phyloP scores from a whole-genome alignment of 2,113 vertebrate species.

The Hymenochirus boettgeri region DNA sequence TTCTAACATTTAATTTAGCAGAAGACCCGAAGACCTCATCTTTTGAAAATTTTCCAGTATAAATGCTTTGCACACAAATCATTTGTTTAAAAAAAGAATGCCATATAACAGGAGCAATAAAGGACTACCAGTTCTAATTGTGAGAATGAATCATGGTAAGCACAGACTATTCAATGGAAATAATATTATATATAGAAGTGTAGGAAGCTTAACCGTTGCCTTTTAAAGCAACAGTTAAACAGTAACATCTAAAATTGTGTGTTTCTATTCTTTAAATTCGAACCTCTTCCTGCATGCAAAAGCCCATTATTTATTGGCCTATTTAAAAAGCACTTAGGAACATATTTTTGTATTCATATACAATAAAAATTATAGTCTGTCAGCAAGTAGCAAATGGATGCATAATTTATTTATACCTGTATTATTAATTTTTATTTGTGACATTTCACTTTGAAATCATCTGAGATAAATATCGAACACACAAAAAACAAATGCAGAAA shows the following conservation, averaged over 20 bases:
- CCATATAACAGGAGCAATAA: background rate
- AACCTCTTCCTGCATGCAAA: background rate
- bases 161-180: background rate
- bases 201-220: background rate
- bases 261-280: background rate
- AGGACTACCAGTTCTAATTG: background rate
- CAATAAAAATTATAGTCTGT: slow-evolving; percentile 2
- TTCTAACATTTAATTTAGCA: no score
- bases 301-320: slow-evolving; percentile 3
- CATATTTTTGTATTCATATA: background rate
- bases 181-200: background rate
- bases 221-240: background rate
- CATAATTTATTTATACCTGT: background rate
- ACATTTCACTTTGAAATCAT: background rate
- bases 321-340: background rate
- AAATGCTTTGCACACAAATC: no score
- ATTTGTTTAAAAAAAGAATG: background rate
- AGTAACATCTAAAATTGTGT: background rate
- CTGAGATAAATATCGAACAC: background rate
- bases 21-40: no score
- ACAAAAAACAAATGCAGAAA: background rate
- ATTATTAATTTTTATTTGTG: slow-evolving; percentile 2
- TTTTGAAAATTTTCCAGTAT: no score
- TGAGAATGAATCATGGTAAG: background rate
- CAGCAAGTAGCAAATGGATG: background rate